phyloP scores from a whole-genome alignment of 2,113 vertebrate species.

The Peromyscus californicus region DNA sequence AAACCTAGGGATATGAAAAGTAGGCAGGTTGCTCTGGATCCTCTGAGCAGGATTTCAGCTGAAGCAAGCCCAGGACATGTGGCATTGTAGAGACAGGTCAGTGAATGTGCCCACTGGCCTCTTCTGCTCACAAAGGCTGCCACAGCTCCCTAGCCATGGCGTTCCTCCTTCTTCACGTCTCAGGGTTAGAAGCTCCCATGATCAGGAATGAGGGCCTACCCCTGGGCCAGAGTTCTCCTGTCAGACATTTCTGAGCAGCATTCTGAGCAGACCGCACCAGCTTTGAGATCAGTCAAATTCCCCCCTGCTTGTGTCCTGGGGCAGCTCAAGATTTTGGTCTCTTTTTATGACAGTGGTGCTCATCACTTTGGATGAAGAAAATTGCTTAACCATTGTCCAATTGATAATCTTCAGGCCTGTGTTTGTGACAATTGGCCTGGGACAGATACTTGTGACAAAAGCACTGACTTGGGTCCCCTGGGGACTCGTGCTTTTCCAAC shows the following conservation, averaged over 20 bases:
- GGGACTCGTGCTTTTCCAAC: not conserved
- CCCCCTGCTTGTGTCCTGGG: not conserved
- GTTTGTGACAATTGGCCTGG: not conserved
- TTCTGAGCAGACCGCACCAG: not conserved
- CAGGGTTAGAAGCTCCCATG: not conserved
- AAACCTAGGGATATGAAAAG: not conserved
- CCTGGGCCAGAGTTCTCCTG: not conserved
- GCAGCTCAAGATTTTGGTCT: not conserved
- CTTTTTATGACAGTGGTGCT: not conserved
- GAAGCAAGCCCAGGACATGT: not conserved
- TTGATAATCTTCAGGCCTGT: not conserved
- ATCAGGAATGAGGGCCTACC: not conserved
- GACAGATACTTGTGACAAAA: not conserved
- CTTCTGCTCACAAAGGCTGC: not conserved
- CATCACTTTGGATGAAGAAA: not conserved
- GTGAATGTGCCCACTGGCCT: not conserved
- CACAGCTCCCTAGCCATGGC: not conserved
- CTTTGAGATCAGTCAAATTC: not conserved
- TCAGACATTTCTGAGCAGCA: not conserved
- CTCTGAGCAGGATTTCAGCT: not conserved
- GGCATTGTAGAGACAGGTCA: not conserved
- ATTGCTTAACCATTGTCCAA: not conserved
- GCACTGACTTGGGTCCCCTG: not conserved
- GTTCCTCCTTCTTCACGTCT: not conserved
- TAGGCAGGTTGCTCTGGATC: not conserved